Base-by-base conservation (phyloP, 2,888 invertebrate species). In the Dermolepida albohirtum region DNA sequence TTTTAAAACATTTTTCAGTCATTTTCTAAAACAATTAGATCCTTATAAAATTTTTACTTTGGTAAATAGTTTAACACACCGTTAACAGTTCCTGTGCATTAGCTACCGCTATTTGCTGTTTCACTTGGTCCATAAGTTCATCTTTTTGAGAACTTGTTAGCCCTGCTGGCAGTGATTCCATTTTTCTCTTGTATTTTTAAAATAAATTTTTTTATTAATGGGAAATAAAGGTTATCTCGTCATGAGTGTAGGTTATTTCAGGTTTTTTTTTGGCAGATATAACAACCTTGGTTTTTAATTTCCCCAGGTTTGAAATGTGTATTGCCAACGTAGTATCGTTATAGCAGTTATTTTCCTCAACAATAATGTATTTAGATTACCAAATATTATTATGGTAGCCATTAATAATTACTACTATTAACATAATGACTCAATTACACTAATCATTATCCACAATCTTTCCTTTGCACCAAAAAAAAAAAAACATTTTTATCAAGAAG, bases 1-100 rank as follows among this genome's bases (percentile, higher is more conserved):
- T 97, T 82, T 92, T 94, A 83, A 97, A 98, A 84, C 98, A 98
- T 85, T 97, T 97, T 80, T 97, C 95, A 51, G 96, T 94, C 91
- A 97, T 96, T 92, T 96, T 97, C 90, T 94, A 84, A 44, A 86
- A 86, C 76, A 75, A 78, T 41, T 66, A 69, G 63, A 44, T 50
- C 40, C 11, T 34, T n/a, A 54, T 8, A 40, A 16, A 29, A 59
- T 14, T 29, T 29, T 47, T 4, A 0, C 10, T 14, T 47, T 47
- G 27, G 5, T 29, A 5, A 14, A 27, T 59, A 12, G 14, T 7
- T 43, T 41, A 59, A 59, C 59, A 12, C 86, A 93, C 93, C 82
- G 94, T 92, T 73, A 97, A 86, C 71, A 97, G 84, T 87, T 97
- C 96, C 82, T 97, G 96, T 40, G 95, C 94, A 84, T 95, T 96